Conservation (phyloP, 2,797 vertebrate genomes). For the Chelidonichthys spinosus region DNA sequence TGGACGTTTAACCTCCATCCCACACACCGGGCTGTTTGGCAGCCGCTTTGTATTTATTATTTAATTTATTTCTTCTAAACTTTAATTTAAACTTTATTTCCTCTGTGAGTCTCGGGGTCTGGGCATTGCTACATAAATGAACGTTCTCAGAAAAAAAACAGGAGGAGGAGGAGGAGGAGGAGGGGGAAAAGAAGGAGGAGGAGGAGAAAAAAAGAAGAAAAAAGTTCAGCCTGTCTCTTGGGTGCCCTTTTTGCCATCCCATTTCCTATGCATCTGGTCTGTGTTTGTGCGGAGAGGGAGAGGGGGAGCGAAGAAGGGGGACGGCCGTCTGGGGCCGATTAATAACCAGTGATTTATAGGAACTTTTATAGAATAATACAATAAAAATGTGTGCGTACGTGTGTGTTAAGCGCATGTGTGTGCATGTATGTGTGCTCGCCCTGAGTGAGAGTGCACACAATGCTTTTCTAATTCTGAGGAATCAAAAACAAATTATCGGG, state of each 20-base stretch:
- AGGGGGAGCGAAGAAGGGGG: conserved; percentile 73
- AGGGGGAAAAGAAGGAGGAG: conserved; percentile 50
- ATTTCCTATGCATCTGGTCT: conserved; percentile 89
- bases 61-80: conserved; percentile 79
- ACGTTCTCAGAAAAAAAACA: conserved; percentile 80
- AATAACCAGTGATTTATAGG: conserved; percentile 99
- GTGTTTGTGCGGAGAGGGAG: conserved; percentile 85
- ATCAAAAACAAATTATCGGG: conserved; percentile 98
- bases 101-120: conserved; percentile 81
- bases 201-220: conserved; percentile 60
- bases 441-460: conserved; percentile 86
- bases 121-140: conserved; percentile 84
- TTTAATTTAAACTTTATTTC: conserved; percentile 87
- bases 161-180: conserved; percentile 43
- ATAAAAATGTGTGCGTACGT: conserved; percentile 90
- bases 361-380: conserved; percentile 99
- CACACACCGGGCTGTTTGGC: conserved; percentile 82
- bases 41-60: conserved; percentile 81
- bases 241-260: conserved; percentile 93
- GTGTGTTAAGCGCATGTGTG: conserved; percentile 69
- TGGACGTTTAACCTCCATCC: conserved; percentile 81
- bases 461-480: conserved; percentile 96
- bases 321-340: conserved; percentile 91
- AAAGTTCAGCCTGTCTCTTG: conserved; percentile 88
- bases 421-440: conserved; percentile 53